A percentile compares a stretch with the other conserved stretches of the same genome.
phyloP scores from a whole-genome alignment of 2,113 vertebrate genomes.

The Spizaetus ornatus region DNA sequence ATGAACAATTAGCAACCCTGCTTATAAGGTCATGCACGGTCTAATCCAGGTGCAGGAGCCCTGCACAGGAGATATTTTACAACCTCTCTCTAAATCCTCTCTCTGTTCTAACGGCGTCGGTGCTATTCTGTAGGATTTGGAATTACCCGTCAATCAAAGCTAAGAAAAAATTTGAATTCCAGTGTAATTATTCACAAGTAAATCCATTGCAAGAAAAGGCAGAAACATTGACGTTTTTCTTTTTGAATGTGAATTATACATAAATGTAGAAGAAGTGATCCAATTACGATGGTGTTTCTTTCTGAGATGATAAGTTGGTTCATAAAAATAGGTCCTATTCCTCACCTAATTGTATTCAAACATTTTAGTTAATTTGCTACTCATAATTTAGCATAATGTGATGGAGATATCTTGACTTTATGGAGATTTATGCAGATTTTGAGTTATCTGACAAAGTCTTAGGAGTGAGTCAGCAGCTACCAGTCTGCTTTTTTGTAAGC shows the following conservation, averaged over 20 bases:
- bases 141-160: constrained; percentile 50
- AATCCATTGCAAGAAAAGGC: constrained; percentile 46
- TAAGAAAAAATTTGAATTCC: constrained; percentile 40
- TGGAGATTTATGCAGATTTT: constrained; percentile 79
- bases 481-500: constrained; percentile 28
- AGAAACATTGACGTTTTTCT: constrained; percentile 47
- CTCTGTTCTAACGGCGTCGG: constrained; percentile 2
- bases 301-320: constrained; percentile 66
- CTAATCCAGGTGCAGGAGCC: constrained; percentile 31
- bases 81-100: constrained; percentile 46
- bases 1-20: constrained; percentile 39
- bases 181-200: constrained; percentile 61
- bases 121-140: constrained; percentile 61
- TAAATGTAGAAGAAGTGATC: constrained; percentile 56
- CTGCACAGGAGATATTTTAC: constrained; percentile 24
- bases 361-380: constrained; percentile 81
- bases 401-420: constrained; percentile 73
- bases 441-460: constrained; percentile 56
- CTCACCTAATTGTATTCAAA: constrained; percentile 80
- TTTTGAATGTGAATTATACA: constrained; percentile 57
- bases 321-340: constrained; percentile 70
- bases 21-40: constrained; percentile 24
- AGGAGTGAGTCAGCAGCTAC: constrained; percentile 57
- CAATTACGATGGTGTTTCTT: constrained; percentile 49
- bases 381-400: constrained; percentile 80